Base-by-base conservation (phyloP, 2,113 vertebrate species). In the Alethe castanea region DNA sequence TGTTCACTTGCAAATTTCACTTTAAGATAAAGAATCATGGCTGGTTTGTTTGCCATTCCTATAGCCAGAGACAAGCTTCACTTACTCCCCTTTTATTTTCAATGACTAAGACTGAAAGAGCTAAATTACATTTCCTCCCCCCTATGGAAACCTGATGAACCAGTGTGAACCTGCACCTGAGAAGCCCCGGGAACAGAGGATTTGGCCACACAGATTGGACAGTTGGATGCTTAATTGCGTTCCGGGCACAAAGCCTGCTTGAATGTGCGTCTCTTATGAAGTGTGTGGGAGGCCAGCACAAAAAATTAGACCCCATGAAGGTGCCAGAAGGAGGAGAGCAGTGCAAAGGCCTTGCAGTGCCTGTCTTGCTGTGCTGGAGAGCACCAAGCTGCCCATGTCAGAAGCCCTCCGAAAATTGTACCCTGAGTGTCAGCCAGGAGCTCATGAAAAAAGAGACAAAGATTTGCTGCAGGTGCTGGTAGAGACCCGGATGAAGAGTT, bases 161-260 rank as follows among this genome's bases (percentile, higher is more conserved):
- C 93, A 93, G 85, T 89, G 92, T 95, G 94, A 96, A 96, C 92
- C 94, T 67, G 90, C 93, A 95, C 92, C 95, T 95, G 95, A 96
- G 94, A 81, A 97, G 67, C 79, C 85, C 79, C 79, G 6, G 87
- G 92, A 93, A 90, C 25, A 0, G 20, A 70, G 76, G 94, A 82
- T 88, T 74, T 96, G 92, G 93, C 93, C 94, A 95, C 94, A 95
- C 90, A 96, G 87, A 86, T 91, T 8, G 93, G 94, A 95, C 95
- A 96, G 60, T 94, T 78, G 95, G 96, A 81, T 90, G 88, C 61
- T 82, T 96, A 93, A 97, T 90, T 94, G 90, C 0, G 4, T 64
- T 96, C 90, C 3, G 40, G 90, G 94, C 93, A 96, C 79, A 93
- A 94, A 96, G 94, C 93, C 92, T 94, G 74, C 92, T 11, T 87